Percentiles rank a stretch among this genome's conserved stretches.
Evolutionary conservation across 2,888 invertebrate genomes (phyloP).

Genomic region (Aricia artaxerxes): DNA sequence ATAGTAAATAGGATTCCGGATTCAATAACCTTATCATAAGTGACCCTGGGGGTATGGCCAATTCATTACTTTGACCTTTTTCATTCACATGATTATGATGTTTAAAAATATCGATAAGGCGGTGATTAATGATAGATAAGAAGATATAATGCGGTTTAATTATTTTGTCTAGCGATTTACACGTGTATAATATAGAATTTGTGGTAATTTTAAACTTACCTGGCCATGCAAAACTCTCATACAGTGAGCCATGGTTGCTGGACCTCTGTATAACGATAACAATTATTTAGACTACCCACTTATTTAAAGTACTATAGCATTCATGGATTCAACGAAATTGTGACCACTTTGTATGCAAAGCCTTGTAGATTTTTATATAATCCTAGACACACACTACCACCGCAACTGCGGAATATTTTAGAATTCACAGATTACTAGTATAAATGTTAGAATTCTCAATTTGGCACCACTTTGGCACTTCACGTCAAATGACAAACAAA

Average conservation of each 20-base stretch:
- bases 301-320: slow-evolving; percentile 57
- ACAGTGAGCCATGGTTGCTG: slow-evolving; percentile 87
- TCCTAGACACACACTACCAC: slow-evolving; percentile 47
- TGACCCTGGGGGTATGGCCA: background rate
- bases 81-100: slow-evolving; percentile 51
- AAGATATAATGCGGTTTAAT: background rate
- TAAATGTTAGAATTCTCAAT: slow-evolving; percentile 32
- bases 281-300: slow-evolving; percentile 49
- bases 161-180: slow-evolving; percentile 40
- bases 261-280: slow-evolving; percentile 60
- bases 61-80: slow-evolving; percentile 48
- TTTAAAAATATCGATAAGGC: slow-evolving; percentile 51
- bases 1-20: slow-evolving; percentile 31
- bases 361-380: slow-evolving; percentile 45
- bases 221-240: slow-evolving; percentile 88
- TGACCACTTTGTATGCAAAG: slow-evolving; percentile 49
- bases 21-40: background rate
- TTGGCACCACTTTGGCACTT: slow-evolving; percentile 35
- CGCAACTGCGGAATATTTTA: slow-evolving; percentile 51
- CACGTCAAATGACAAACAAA: no score
- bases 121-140: slow-evolving; percentile 56
- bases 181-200: slow-evolving; percentile 50
- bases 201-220: slow-evolving; percentile 68
- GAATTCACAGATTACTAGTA: slow-evolving; percentile 32
- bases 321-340: slow-evolving; percentile 63